phyloP scores from a whole-genome alignment of 2,113 vertebrate species.

The Pithys albifrons region DNA sequence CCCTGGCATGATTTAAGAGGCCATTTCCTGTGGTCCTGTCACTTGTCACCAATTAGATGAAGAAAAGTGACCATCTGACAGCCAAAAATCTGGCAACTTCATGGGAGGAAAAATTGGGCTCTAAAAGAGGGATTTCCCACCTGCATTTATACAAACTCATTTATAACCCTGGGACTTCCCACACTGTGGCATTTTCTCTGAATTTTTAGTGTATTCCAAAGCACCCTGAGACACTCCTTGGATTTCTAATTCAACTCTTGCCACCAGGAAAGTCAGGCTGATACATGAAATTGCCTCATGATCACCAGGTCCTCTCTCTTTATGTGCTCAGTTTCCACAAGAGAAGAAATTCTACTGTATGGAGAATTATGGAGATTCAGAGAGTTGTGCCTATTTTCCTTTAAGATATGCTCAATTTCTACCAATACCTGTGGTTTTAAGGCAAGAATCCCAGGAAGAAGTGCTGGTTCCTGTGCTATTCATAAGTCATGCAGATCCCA shows the following conservation, averaged over 20 bases:
- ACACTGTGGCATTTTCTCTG: not conserved
- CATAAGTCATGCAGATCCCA: not conserved
- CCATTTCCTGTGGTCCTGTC: not conserved
- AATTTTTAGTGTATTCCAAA: not conserved
- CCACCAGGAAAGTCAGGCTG: not conserved
- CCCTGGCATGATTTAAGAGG: not conserved
- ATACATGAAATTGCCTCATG: not conserved
- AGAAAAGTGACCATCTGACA: not conserved
- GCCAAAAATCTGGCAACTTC: not conserved
- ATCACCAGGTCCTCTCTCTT: not conserved
- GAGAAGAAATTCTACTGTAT: not conserved
- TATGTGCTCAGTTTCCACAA: not conserved
- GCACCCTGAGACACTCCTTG: not conserved
- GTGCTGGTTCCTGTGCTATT: not conserved
- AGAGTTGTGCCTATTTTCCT: not conserved
- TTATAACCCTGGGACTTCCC: not conserved
- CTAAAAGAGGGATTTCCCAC: not conserved
- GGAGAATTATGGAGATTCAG: not conserved
- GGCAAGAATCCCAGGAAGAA: not conserved
- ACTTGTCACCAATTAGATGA: not conserved
- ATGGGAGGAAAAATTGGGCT: not conserved
- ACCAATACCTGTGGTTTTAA: not conserved
- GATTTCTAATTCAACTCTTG: not conserved
- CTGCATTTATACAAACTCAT: rapidly evolving
- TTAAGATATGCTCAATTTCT: not conserved